Percentiles rank a stretch among this genome's conserved stretches.
Evolutionary conservation across 2,888 invertebrate species (phyloP).

Genomic region (Mythimna lalbum): DNA sequence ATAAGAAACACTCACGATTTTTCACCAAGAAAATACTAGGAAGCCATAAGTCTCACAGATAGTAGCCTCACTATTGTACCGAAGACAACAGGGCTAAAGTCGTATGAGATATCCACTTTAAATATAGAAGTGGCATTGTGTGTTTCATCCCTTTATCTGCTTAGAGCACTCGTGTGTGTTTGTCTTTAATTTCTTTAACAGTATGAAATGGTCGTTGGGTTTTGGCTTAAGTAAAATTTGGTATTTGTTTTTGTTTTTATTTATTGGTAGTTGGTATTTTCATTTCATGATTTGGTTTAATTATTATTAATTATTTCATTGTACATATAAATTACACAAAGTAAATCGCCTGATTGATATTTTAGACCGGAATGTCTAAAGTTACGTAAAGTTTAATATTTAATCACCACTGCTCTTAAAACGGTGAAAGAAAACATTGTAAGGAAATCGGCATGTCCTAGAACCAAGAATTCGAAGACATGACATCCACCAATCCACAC

Average conservation of each 20-base stretch:
- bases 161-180: constrained; percentile 30
- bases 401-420: too few relatives aligned
- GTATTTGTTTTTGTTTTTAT: constrained; percentile 10
- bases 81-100: constrained; percentile 17
- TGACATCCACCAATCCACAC: too few relatives aligned
- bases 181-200: constrained; percentile 45
- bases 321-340: too few relatives aligned
- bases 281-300: not conserved
- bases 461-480: too few relatives aligned
- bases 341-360: too few relatives aligned
- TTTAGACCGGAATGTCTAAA: too few relatives aligned
- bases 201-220: constrained; percentile 3
- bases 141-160: constrained; percentile 41
- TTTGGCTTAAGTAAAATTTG: not conserved
- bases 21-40: constrained; percentile 1
- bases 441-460: too few relatives aligned
- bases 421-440: too few relatives aligned
- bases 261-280: not conserved
- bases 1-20: not conserved
- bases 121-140: constrained; percentile 46
- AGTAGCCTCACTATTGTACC: constrained; percentile 15
- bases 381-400: too few relatives aligned
- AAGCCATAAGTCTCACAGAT: constrained; percentile 7
- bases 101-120: constrained; percentile 44
- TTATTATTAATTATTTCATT: too few relatives aligned